phyloP scores from a whole-genome alignment of 2,113 vertebrate species.

The Zapornia atra region DNA sequence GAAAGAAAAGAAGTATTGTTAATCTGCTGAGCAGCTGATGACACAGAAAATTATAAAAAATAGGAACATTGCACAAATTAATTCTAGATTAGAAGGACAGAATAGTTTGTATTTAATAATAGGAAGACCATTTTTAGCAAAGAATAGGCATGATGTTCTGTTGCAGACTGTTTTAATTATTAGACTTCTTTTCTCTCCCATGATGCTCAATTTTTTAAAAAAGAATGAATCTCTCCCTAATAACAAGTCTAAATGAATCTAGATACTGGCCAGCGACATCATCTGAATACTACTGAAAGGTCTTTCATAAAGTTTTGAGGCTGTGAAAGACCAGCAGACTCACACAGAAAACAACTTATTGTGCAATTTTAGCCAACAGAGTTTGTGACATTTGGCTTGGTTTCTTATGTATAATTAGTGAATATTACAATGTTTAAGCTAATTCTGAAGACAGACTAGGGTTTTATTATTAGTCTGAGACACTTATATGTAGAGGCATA shows the following conservation, averaged over 20 bases:
- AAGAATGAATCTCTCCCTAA: background rate
- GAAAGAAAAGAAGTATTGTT: constrained; percentile 40
- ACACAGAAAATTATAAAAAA: constrained; percentile 71
- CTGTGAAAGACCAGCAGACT: background rate
- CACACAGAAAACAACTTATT: background rate
- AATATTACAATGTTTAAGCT: background rate
- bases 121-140: constrained; percentile 16
- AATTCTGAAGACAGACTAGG: background rate
- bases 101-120: constrained; percentile 48
- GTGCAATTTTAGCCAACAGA: background rate
- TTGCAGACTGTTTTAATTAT: constrained; percentile 21
- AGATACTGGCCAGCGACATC: background rate
- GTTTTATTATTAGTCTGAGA: background rate
- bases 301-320: background rate
- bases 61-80: constrained; percentile 59
- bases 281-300: background rate
- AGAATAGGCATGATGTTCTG: constrained; percentile 1
- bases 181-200: background rate
- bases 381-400: background rate
- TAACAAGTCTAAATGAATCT: background rate
- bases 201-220: background rate
- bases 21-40: constrained; percentile 61
- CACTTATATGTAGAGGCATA: background rate
- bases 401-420: background rate
- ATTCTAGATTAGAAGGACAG: constrained; percentile 56